A percentile compares a stretch with the other conserved stretches of the same genome.
These are phyloP conservation scores for Pseudorasbora parva DNA, from an alignment of 2,113 vertebrate species.

Conservation along the genomic window DNA sequence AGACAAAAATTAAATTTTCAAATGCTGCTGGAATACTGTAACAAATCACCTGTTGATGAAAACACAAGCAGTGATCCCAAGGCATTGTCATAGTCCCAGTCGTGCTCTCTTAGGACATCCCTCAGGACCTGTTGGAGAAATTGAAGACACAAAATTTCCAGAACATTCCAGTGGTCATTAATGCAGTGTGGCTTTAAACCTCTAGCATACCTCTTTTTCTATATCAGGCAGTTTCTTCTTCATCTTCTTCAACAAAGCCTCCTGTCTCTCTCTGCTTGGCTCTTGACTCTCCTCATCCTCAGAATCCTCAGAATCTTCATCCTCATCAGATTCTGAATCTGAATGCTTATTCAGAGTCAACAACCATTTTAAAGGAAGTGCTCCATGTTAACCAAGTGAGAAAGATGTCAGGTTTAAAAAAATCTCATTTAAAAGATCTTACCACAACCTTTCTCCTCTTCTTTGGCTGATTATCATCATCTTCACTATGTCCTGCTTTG, in stretches of 20 bases:
- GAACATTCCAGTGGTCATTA: neutral
- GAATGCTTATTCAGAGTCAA: constrained; percentile 44
- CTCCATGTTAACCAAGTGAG: neutral
- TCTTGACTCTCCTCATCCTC: constrained; percentile 61
- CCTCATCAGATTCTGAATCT: constrained; percentile 55
- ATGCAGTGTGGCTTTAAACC: neutral
- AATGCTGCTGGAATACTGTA: neutral
- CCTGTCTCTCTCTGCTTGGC: constrained; percentile 82
- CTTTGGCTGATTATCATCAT: constrained; percentile 65
- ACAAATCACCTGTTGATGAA: constrained; percentile 77
- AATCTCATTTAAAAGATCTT: constrained; percentile 54
- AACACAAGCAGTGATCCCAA: constrained; percentile 85
- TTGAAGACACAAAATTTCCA: neutral
- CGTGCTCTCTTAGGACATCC: constrained; percentile 87
- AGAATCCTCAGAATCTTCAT: constrained; percentile 18
- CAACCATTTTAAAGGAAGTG: neutral
- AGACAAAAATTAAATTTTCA: neutral
- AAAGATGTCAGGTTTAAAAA: neutral
- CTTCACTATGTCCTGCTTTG: constrained; percentile 66
- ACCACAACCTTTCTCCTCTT: constrained; percentile 80
- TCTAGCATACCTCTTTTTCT: constrained; percentile 84
- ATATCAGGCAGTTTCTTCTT: constrained; percentile 86
- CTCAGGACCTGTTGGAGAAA: constrained; percentile 82
- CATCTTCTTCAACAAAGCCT: constrained; percentile 84
- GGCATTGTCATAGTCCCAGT: constrained; percentile 88